phyloP scores from a whole-genome alignment of 2,113 vertebrate genomes.

The Ramphastos sulfuratus region DNA sequence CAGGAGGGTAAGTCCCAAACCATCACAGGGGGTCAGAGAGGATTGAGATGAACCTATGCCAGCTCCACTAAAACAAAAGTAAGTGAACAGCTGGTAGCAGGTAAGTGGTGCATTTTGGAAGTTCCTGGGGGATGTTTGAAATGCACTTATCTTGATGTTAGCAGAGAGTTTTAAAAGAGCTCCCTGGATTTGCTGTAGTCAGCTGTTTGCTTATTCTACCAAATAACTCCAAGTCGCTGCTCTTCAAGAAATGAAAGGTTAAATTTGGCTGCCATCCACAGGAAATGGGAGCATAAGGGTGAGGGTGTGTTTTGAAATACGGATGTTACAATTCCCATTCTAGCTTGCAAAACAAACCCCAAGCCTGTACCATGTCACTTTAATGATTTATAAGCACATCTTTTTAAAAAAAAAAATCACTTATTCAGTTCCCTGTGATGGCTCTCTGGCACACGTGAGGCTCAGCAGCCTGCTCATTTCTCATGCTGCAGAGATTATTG shows the following conservation, averaged over 20 bases:
- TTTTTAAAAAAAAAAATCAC: not conserved
- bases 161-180: not conserved
- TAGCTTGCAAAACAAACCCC: constrained; percentile 55
- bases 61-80: not conserved
- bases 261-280: constrained; percentile 34
- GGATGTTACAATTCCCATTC: constrained; percentile 48
- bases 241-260: constrained; percentile 50
- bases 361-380: not conserved
- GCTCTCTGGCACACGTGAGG: not conserved
- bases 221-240: not conserved
- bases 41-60: not conserved
- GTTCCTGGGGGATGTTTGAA: constrained; percentile 27
- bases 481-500: constrained; percentile 5
- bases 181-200: not conserved
- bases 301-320: constrained; percentile 48
- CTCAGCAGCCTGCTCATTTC: not conserved
- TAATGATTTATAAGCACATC: constrained; percentile 41
- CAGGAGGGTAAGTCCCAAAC: too few relatives aligned
- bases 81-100: not conserved
- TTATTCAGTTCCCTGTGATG: not conserved
- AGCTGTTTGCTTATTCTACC: constrained; percentile 24
- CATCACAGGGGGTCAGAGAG: not conserved
- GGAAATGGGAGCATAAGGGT: constrained; percentile 22
- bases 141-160: constrained; percentile 29
- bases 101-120: not conserved